Percentiles rank a stretch among this genome's conserved stretches.
Evolutionary conservation across 2,797 vertebrate genomes (phyloP).

Genomic region (Eospalax fontanierii): DNA sequence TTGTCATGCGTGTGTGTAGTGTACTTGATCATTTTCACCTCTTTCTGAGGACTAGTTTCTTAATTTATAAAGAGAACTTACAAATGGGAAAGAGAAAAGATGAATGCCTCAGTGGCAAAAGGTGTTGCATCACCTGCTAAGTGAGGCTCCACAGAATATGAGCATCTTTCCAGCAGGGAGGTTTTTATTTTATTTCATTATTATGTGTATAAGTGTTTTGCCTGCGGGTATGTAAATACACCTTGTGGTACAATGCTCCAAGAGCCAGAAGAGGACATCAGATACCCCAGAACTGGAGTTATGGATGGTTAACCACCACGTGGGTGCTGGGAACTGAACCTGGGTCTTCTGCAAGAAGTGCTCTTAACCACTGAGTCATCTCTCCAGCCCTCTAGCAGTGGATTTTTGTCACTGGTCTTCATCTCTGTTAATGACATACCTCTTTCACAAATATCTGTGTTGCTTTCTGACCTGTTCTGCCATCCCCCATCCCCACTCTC

Average conservation of each 20-base stretch:
- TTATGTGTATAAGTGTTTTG: no score
- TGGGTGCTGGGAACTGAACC: no score
- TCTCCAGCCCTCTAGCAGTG: background rate
- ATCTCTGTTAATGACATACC: background rate
- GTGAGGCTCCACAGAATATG: no score
- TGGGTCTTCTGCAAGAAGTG: no score
- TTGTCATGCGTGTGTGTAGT: background rate
- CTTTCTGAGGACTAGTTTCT: background rate
- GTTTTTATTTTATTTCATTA: background rate
- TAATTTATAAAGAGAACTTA: slow-evolving; percentile 20
- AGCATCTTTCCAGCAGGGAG: background rate
- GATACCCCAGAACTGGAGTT: no score
- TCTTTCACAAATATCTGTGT: background rate
- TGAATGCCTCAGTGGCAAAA: background rate
- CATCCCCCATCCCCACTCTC: background rate
- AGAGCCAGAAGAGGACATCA: no score
- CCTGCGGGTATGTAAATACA: no score
- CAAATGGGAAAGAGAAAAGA: slow-evolving; percentile 39
- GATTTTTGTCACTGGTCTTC: background rate
- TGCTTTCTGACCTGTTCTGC: background rate
- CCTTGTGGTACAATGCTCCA: no score
- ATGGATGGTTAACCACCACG: no score
- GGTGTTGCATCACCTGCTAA: no score
- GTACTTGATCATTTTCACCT: background rate
- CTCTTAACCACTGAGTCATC: no score